Evolutionary conservation across 2,888 invertebrate species (phyloP).

Genomic region (Conomelus anceps): DNA sequence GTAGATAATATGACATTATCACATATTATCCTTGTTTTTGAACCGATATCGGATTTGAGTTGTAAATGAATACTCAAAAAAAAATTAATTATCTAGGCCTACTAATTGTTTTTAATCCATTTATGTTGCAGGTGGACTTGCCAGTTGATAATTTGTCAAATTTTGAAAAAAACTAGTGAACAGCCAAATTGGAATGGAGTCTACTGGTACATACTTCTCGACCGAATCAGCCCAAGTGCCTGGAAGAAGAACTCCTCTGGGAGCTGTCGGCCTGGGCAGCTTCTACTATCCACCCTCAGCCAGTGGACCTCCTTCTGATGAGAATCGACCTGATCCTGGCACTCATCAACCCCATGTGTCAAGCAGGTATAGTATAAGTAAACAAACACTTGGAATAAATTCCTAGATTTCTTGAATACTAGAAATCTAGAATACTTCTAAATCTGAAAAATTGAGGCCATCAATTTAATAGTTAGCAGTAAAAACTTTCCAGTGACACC

Average conservation of each 20-base stretch:
- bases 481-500: too few relatives aligned
- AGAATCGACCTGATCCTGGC: slow-evolving; percentile 65
- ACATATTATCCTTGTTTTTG: too few relatives aligned
- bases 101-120: not conserved
- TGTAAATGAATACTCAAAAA: too few relatives aligned
- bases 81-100: not conserved
- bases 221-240: slow-evolving; percentile 44
- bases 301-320: slow-evolving; percentile 50
- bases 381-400: too few relatives aligned
- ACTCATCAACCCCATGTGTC: slow-evolving; percentile 25
- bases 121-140: not conserved
- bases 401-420: too few relatives aligned
- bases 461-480: too few relatives aligned
- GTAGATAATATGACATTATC: too few relatives aligned
- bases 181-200: slow-evolving; percentile 17
- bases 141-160: not conserved
- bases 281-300: slow-evolving; percentile 70
- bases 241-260: slow-evolving; percentile 68
- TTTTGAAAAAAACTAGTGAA: too few relatives aligned
- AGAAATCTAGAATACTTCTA: too few relatives aligned
- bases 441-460: too few relatives aligned
- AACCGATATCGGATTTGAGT: too few relatives aligned
- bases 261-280: slow-evolving; percentile 78
- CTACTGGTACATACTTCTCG: slow-evolving; percentile 30
- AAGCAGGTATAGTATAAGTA: not conserved